Evolutionary conservation across 2,888 invertebrate species (phyloP).

Genomic region (Lycocerus yunnanus): DNA sequence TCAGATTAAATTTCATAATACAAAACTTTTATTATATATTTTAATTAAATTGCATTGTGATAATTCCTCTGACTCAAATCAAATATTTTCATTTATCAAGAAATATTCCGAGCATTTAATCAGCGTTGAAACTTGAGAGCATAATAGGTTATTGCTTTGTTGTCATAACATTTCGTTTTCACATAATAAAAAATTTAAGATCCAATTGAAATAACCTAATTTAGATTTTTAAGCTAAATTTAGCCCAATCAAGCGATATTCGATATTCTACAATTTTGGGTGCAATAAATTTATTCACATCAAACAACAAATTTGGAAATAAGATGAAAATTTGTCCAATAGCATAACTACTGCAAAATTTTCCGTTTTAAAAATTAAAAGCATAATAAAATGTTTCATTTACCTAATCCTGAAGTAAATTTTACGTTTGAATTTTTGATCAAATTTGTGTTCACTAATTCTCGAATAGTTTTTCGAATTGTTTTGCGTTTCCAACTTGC

Average conservation of each 20-base stretch:
- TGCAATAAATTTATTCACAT: background rate
- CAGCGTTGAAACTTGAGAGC: background rate
- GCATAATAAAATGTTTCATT: conserved; percentile 4
- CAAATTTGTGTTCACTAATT: conserved; percentile 19
- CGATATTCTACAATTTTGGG: too few species aligned
- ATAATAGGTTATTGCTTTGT: background rate
- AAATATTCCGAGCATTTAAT: background rate
- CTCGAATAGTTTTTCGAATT: conserved; percentile 20
- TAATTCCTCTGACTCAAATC: background rate
- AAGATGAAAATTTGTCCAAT: background rate
- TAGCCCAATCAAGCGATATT: background rate
- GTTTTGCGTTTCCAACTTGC: conserved; percentile 24
- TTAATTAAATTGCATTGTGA: background rate
- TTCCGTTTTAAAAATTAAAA: background rate
- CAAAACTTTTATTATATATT: too few species aligned
- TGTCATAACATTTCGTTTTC: background rate
- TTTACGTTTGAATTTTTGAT: conserved; percentile 17
- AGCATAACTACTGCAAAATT: background rate
- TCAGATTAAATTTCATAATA: too few species aligned
- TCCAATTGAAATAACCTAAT: background rate
- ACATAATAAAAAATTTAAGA: background rate
- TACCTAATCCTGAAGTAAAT: conserved; percentile 30
- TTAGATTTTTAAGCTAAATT: background rate
- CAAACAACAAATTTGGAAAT: background rate
- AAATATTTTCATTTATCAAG: background rate